phyloP scores from a whole-genome alignment of 2,888 invertebrate genomes.

The Chrysolina americana region DNA sequence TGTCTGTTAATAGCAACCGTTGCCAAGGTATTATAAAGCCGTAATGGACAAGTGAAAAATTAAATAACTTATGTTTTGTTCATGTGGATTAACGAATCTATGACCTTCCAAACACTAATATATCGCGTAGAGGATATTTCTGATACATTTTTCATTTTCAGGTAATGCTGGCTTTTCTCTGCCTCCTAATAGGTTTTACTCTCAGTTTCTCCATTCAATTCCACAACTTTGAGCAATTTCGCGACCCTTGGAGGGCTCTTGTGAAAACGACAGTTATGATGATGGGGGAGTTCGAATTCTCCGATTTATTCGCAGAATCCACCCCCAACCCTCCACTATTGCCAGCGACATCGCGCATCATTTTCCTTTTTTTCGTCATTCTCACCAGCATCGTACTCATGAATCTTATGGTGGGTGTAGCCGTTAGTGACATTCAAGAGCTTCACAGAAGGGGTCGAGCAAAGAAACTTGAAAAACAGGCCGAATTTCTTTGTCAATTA shows the following conservation, averaged over 20 bases:
- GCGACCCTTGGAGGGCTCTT: constrained; percentile 67
- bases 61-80: background rate
- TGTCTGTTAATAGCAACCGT: no score
- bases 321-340: constrained; percentile 40
- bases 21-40: no score
- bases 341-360: constrained; percentile 64
- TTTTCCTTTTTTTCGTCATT: constrained; percentile 71
- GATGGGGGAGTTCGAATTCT: constrained; percentile 74
- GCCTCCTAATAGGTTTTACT: constrained; percentile 73
- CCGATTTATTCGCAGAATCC: constrained; percentile 65
- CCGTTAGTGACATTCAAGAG: constrained; percentile 72
- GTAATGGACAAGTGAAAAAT: no score
- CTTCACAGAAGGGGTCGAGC: constrained; percentile 62
- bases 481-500: constrained; percentile 66
- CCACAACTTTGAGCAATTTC: constrained; percentile 67
- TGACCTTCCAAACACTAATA: background rate
- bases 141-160: constrained; percentile 52
- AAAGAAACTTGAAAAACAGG: constrained; percentile 65
- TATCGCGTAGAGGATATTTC: no score
- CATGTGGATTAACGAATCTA: background rate
- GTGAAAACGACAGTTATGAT: constrained; percentile 74
- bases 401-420: constrained; percentile 73
- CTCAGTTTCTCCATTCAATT: constrained; percentile 73
- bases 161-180: constrained; percentile 72
- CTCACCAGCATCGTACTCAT: constrained; percentile 73